These are phyloP conservation scores for Liodrosophila aerea DNA, from an alignment of 2,888 invertebrate species.

Conservation along the genomic window DNA sequence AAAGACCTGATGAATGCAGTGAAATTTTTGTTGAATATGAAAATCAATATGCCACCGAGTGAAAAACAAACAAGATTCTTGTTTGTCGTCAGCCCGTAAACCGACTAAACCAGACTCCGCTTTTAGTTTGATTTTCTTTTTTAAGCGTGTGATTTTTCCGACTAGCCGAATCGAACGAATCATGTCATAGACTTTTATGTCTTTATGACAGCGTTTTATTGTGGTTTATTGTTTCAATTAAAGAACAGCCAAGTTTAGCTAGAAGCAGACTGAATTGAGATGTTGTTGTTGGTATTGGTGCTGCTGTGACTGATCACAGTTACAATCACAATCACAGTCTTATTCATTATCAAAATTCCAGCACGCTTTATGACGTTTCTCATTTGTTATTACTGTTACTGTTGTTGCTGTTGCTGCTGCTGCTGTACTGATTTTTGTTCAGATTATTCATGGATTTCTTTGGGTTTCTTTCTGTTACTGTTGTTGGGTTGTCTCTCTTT, in stretches of 20 bases:
- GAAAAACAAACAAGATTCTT: constrained; percentile 65
- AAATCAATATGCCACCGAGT: constrained; percentile 70
- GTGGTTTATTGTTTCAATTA: constrained; percentile 66
- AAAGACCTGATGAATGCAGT: constrained; percentile 24
- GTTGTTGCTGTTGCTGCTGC: constrained; percentile 14
- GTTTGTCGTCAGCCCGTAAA: constrained; percentile 32
- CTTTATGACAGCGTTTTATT: constrained; percentile 60
- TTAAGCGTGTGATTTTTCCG: constrained; percentile 44
- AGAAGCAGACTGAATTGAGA: not conserved
- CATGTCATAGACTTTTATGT: constrained; percentile 50
- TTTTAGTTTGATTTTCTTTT: constrained; percentile 2
- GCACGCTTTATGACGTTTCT: constrained; percentile 71
- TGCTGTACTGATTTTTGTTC: constrained; percentile 59
- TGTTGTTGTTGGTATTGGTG: not conserved
- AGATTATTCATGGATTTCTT: constrained; percentile 69
- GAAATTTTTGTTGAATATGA: constrained; percentile 50
- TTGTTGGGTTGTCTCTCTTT: constrained; percentile 58
- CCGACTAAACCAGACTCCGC: not conserved
- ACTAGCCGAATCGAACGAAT: constrained; percentile 14
- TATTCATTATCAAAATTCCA: constrained; percentile 69
- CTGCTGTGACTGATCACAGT: constrained; percentile 5
- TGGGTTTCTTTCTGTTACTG: constrained; percentile 25
- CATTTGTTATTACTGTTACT: constrained; percentile 31
- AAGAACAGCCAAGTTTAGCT: constrained; percentile 32
- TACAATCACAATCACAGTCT: constrained; percentile 31